Conservation (phyloP, 2,888 invertebrate species). For the Parapristionchus giblindavisi region DNA sequence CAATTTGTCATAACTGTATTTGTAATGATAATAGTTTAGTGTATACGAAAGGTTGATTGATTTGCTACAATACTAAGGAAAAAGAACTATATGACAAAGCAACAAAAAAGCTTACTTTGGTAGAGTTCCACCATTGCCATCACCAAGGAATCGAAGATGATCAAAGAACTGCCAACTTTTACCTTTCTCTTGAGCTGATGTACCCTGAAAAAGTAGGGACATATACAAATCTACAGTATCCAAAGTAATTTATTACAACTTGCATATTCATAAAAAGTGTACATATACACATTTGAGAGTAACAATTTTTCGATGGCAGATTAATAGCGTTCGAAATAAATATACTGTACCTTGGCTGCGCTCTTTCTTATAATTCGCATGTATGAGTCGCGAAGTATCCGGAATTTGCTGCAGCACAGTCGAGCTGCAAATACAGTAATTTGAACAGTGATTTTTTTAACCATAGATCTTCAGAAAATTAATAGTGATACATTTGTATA, state of each 20-base stretch:
- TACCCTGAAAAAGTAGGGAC: not conserved
- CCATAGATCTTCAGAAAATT: no score
- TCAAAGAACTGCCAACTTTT: slow-evolving; percentile 37
- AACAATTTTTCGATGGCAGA: no score
- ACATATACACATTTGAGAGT: no score
- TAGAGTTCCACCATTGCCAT: slow-evolving; percentile 23
- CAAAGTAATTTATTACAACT: no score
- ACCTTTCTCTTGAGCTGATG: slow-evolving; percentile 29
- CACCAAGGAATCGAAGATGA: slow-evolving; percentile 31
- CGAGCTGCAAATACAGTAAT: slow-evolving; percentile 21
- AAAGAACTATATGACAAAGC: not conserved
- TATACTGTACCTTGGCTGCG: slow-evolving; percentile 25
- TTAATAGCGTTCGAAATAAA: no score
- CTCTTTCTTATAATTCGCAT: slow-evolving; percentile 36
- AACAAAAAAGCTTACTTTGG: slow-evolving; percentile 12
- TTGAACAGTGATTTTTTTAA: not conserved
- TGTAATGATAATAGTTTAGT: not conserved
- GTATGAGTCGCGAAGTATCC: slow-evolving; percentile 37
- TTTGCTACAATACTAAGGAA: not conserved
- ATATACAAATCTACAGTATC: no score
- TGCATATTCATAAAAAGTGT: no score
- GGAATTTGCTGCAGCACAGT: slow-evolving; percentile 32
- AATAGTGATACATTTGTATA: no score
- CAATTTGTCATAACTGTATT: not conserved
- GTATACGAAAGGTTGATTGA: not conserved